Percentiles rank a stretch among this genome's conserved stretches.
Evolutionary conservation across 2,797 vertebrate genomes (phyloP).

Genomic region (Australoheros facetus): DNA sequence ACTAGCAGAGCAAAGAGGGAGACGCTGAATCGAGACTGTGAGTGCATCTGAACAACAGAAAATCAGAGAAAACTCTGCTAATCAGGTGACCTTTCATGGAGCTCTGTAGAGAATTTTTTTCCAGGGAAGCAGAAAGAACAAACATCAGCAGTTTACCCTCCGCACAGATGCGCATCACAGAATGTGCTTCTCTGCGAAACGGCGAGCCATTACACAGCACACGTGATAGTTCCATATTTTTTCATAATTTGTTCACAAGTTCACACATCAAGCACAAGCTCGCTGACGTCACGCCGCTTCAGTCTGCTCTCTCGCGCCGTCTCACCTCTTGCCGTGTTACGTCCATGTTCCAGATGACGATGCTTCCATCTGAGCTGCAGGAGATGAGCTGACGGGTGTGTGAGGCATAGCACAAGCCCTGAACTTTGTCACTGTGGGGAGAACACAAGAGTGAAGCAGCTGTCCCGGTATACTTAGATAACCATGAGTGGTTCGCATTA

Average conservation of each 20-base stretch:
- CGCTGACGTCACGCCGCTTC: background rate
- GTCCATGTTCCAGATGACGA: constrained; percentile 99
- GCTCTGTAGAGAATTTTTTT: background rate
- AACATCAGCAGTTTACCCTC: constrained; percentile 10
- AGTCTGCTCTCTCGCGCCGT: no score
- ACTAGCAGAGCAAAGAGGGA: background rate
- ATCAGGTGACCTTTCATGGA: constrained; percentile 18
- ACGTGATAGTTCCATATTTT: background rate
- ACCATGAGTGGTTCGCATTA: background rate
- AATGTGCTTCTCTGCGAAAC: background rate
- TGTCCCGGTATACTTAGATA: background rate
- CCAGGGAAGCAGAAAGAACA: background rate
- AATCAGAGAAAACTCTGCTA: constrained; percentile 13
- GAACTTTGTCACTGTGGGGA: constrained; percentile 89
- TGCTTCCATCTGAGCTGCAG: constrained; percentile 92
- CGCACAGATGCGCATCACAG: background rate
- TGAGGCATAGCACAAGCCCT: constrained; percentile 93
- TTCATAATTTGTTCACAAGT: background rate
- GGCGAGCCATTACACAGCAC: background rate
- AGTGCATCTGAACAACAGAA: constrained; percentile 1
- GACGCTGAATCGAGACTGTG: background rate
- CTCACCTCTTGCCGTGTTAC: constrained; percentile 95
- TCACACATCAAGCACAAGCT: background rate
- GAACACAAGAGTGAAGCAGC: background rate
- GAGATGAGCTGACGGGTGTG: constrained; percentile 98